Base-by-base conservation (phyloP, 64 coral and sea anemone species). In the Anthopleura sola region DNA sequence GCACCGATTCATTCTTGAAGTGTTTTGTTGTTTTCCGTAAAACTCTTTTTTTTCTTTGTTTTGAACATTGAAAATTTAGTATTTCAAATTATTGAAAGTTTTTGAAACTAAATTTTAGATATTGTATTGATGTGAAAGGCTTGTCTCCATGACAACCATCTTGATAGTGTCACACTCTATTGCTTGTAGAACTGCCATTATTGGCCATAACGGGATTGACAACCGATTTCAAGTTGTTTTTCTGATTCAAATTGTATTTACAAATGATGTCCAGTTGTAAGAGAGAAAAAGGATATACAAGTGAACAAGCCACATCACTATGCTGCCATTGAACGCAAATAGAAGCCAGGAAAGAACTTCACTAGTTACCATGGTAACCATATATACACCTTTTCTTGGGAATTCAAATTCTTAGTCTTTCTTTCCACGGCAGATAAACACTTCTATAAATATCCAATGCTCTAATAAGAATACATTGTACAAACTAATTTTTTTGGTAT, bases 391-490 rank as follows among this genome's bases (percentile, higher is more conserved):
- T 68, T 68, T 23, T 68, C 62, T 29, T 68, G 23, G 20, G 24
- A 68, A 26, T 68, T 68, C 26, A 29, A 28, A 68, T 68, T 68
- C 23, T 26, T 29, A 3, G 62, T 68, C 62, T 48, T 48, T 40
- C 19, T 78, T 78, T 38, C 15, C 69, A 75, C 5, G 33, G 34
- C 36, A 11, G 33, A 46, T n/a, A n/a, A n/a, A n/a, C n/a, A n/a
- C n/a, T n/a, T n/a, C 75, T 78, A 78, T 78, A 78, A 78, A 78
- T 78, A 78, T 37, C 75, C 39, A 39, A 20, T 48, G 33, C 17
- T 78, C 75, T 78, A 78, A 40, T 46, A 46, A 78, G 62, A 68
- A 68, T 46, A 78, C 75, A 78, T 78, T 78, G 21, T 78, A 78
- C 75, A 78, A 78, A 40, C 75, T 46, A 78, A 78, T 19, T 18